Evolutionary conservation across 2,888 invertebrate species (phyloP).

Genomic region (Acronicta leporina): DNA sequence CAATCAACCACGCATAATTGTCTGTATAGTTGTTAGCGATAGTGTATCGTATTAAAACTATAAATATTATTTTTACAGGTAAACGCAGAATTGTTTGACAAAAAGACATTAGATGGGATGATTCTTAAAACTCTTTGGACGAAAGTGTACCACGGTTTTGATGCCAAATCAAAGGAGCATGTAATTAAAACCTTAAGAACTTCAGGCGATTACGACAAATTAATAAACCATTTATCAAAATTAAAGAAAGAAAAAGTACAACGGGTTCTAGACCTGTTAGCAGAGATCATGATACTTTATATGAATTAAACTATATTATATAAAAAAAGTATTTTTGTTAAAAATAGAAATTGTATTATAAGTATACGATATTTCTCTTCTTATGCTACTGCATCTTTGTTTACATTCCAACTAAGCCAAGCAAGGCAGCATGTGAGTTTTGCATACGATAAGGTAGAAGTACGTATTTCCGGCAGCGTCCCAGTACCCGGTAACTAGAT

Average conservation of each 20-base stretch:
- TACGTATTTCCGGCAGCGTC: too few relatives aligned
- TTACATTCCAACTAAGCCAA: slow-evolving; percentile 5
- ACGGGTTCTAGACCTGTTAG: slow-evolving; percentile 69
- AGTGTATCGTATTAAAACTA: neutral
- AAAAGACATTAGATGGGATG: slow-evolving; percentile 78
- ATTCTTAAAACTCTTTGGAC: slow-evolving; percentile 79
- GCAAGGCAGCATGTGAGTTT: slow-evolving; percentile 2
- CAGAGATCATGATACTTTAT: slow-evolving; percentile 75
- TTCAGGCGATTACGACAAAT: slow-evolving; percentile 72
- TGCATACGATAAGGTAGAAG: slow-evolving; percentile 14
- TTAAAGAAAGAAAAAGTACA: slow-evolving; percentile 74
- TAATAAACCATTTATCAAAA: slow-evolving; percentile 68
- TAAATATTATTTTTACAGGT: slow-evolving; percentile 62
- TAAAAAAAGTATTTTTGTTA: neutral
- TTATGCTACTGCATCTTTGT: neutral
- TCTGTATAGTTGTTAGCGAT: too few relatives aligned
- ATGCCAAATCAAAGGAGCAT: slow-evolving; percentile 70
- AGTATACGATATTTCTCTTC: too few relatives aligned
- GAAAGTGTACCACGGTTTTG: slow-evolving; percentile 73
- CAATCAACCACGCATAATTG: too few relatives aligned
- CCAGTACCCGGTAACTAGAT: too few relatives aligned
- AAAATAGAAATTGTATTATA: neutral
- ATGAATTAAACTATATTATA: slow-evolving; percentile 57
- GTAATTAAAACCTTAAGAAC: slow-evolving; percentile 72
- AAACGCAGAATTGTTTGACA: slow-evolving; percentile 60